phyloP scores from a whole-genome alignment of 2,888 invertebrate species.

The Hypomecis atomaria region DNA sequence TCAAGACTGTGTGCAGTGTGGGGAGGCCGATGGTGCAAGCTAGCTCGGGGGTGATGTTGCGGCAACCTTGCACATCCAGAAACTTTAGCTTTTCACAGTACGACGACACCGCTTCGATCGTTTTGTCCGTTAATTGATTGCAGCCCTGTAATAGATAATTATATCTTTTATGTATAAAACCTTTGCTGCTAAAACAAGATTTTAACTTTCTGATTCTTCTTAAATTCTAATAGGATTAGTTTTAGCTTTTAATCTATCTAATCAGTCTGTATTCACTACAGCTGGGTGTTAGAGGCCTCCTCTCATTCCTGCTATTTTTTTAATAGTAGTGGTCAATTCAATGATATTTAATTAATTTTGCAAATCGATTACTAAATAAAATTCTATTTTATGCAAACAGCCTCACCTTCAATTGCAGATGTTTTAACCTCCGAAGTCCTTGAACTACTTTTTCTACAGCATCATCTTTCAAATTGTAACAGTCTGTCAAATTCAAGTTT shows the following conservation, averaged over 20 bases:
- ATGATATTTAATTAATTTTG: too few relatives aligned
- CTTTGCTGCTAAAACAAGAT: slow-evolving; percentile 1
- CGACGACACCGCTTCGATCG: slow-evolving; percentile 77
- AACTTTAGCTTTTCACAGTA: slow-evolving; percentile 82
- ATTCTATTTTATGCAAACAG: neutral
- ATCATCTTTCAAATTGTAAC: slow-evolving; percentile 88
- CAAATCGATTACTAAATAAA: too few relatives aligned
- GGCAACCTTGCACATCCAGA: slow-evolving; percentile 85
- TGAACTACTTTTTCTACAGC: slow-evolving; percentile 73
- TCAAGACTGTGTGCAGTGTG: slow-evolving; percentile 74
- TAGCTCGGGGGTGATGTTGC: slow-evolving; percentile 75
- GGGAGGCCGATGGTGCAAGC: slow-evolving; percentile 73
- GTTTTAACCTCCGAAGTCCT: slow-evolving; percentile 78
- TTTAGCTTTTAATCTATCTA: too few relatives aligned
- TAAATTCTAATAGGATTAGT: too few relatives aligned
- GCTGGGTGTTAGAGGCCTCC: too few relatives aligned
- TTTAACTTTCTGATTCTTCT: too few relatives aligned
- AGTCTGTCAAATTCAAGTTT: slow-evolving; percentile 87
- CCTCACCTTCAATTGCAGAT: slow-evolving; percentile 84
- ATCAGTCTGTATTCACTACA: too few relatives aligned
- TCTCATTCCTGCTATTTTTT: too few relatives aligned
- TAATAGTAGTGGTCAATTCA: too few relatives aligned
- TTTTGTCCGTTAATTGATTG: slow-evolving; percentile 84
- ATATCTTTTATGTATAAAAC: neutral
- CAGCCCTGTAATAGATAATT: slow-evolving; percentile 79